phyloP scores from a whole-genome alignment of 1,140 invertebrate species.

The Drosophila ogumai region DNA sequence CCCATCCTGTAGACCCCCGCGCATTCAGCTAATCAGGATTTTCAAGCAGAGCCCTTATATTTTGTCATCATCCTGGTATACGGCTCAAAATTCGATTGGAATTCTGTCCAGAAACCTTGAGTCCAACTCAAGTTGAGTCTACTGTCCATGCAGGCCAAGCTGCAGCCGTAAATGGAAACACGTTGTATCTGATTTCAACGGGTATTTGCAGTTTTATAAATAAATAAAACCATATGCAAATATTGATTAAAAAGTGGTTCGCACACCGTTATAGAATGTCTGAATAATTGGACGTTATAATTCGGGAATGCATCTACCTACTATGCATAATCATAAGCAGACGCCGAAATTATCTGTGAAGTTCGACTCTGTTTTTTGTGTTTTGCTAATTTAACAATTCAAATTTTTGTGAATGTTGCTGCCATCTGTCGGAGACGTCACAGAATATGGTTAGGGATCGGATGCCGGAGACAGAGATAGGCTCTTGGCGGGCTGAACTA shows the following conservation, averaged over 20 bases:
- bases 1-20: background rate
- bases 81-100: constrained; percentile 10
- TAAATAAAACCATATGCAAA: constrained; percentile 29
- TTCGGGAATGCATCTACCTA: constrained; percentile 24
- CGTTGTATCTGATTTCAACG: constrained; percentile 2
- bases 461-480: background rate
- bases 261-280: constrained; percentile 25
- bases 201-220: constrained; percentile 23
- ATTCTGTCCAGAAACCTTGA: constrained; percentile 22
- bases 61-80: constrained; percentile 6
- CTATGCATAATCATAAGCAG: background rate
- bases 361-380: background rate
- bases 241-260: constrained; percentile 26
- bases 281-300: constrained; percentile 24
- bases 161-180: constrained; percentile 25
- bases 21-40: background rate
- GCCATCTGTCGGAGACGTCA: constrained; percentile 20
- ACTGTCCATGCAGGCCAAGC: background rate
- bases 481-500: constrained; percentile 30
- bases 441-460: background rate
- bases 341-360: constrained; percentile 7
- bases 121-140: background rate
- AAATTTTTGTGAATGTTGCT: constrained; percentile 48
- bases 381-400: constrained; percentile 30
- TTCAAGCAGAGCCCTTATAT: background rate